These are phyloP conservation scores for Apodemus speciosus DNA, from an alignment of 2,113 vertebrate genomes.

Conservation along the genomic window DNA sequence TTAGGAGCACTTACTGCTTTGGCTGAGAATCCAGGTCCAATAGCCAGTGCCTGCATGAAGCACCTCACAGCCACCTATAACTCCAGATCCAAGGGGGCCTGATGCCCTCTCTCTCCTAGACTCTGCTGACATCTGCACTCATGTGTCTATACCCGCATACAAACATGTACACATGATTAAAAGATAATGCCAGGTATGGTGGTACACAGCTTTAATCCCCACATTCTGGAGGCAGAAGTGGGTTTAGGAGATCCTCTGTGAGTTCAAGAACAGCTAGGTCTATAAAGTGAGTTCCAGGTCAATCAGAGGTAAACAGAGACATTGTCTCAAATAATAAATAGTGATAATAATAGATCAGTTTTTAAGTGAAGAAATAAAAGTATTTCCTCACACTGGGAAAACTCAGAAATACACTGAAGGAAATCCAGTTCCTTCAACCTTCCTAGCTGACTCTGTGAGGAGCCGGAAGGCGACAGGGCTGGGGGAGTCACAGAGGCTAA, in stretches of 20 bases:
- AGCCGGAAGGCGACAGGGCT: neutral
- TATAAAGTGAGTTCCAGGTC: neutral
- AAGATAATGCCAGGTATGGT: neutral
- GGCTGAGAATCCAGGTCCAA: neutral
- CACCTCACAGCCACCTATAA: neutral
- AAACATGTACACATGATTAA: neutral
- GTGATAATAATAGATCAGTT: neutral
- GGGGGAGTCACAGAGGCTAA: neutral
- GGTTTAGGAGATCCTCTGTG: neutral
- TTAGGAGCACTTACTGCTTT: neutral
- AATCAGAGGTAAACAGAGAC: neutral
- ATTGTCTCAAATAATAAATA: neutral
- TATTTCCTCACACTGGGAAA: neutral
- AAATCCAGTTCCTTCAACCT: neutral
- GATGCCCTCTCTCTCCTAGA: neutral
- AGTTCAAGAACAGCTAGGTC: neutral
- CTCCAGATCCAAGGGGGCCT: neutral
- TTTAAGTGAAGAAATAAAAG: neutral
- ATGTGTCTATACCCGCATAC: too few species aligned
- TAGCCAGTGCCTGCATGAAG: neutral
- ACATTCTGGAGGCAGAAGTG: neutral
- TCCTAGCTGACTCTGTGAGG: neutral
- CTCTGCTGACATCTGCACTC: neutral
- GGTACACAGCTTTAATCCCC: neutral
- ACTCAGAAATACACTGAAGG: neutral